Conservation (phyloP, 2,113 vertebrate species). For the Barbus barbus region DNA sequence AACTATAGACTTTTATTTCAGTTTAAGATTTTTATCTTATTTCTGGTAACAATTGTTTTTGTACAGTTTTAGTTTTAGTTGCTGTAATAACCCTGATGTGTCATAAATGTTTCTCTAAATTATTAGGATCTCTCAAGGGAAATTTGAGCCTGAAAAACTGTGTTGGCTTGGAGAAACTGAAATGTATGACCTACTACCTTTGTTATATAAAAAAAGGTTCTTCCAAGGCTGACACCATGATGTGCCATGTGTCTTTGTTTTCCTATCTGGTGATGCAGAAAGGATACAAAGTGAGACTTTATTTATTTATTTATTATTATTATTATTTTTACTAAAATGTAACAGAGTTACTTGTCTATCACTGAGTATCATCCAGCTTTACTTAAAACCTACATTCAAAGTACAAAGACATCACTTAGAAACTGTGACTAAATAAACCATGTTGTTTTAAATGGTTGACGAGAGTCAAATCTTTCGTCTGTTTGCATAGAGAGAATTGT, state of each 20-base stretch:
- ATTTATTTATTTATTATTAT: too few species aligned
- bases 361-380: neutral
- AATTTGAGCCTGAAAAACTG: neutral
- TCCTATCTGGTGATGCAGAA: neutral
- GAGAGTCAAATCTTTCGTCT: too few species aligned
- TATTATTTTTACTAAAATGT: neutral
- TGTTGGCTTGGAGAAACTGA: neutral
- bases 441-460: neutral
- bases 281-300: neutral
- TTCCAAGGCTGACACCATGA: neutral
- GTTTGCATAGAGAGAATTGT: slow-evolving; percentile 8
- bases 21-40: too few species aligned
- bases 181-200: neutral
- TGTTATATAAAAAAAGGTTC: neutral
- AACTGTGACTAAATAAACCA: neutral
- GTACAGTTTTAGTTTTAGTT: too few species aligned
- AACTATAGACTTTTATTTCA: too few species aligned
- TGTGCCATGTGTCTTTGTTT: neutral
- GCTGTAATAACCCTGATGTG: neutral
- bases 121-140: neutral
- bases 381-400: neutral
- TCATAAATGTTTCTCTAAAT: neutral
- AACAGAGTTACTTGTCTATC: neutral
- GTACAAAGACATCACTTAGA: neutral
- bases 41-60: too few species aligned